Evolutionary conservation across 2,797 vertebrate genomes (phyloP).

Genomic region (Mormyrops boulengeri): DNA sequence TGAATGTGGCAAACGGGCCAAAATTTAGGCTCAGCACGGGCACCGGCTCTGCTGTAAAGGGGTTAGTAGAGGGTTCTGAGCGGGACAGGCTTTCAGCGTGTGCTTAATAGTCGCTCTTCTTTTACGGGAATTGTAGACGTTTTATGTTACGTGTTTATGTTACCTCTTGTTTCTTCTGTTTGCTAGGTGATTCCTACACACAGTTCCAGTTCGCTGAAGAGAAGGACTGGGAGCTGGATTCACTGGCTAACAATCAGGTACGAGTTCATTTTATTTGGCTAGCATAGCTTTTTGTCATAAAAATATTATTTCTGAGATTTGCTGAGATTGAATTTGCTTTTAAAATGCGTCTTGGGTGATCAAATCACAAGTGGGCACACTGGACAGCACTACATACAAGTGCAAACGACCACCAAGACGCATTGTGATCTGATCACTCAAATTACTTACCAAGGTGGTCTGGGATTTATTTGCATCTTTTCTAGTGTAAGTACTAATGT

Average conservation of each 20-base stretch:
- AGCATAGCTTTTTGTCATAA: not conserved
- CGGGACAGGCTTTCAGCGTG: not conserved
- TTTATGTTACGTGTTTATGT: not conserved
- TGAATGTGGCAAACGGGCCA: too few relatives aligned
- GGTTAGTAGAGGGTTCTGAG: not conserved
- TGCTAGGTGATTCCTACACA: constrained; percentile 82
- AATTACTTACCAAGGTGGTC: not conserved
- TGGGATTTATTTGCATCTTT: not conserved
- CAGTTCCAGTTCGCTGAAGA: constrained; percentile 91
- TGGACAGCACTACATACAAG: not conserved
- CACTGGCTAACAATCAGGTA: constrained; percentile 68
- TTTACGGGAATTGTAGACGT: not conserved
- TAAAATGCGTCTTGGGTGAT: not conserved
- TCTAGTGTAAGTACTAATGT: not conserved
- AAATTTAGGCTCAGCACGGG: too few relatives aligned
- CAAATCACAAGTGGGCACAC: not conserved
- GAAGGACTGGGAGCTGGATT: constrained; percentile 82
- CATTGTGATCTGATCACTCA: not conserved
- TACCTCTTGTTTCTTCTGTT: not conserved
- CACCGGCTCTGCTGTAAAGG: too few relatives aligned
- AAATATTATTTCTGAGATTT: not conserved
- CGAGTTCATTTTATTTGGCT: constrained; percentile 22
- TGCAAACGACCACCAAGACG: not conserved
- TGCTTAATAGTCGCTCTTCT: not conserved
- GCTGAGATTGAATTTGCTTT: not conserved